Evolutionary conservation across 1,140 invertebrate species (phyloP), one percentile per base, ranked within the genome.

Genomic region (Augochlora pura): DNA sequence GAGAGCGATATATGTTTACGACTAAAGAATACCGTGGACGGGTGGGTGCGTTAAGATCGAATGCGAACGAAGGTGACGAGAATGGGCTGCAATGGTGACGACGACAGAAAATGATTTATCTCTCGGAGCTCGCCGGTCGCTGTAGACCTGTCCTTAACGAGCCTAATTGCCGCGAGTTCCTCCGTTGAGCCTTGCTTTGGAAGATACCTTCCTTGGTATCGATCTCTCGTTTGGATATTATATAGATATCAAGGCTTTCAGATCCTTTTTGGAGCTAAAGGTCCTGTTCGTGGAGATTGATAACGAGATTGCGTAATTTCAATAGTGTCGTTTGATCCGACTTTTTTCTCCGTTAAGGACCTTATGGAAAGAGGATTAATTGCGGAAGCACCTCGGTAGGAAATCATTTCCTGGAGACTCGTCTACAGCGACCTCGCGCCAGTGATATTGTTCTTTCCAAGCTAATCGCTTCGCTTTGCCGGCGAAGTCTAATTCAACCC

Each of bases 351-450:
- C 16, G 16, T 52, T 16, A 18, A 52, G 18, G 1, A 52, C 1
- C 18, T 6, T 21, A 14, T 18, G 6, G 16, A 52, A 18, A 52
- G 5, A 52, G 14, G 16, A 52, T 52, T 52, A 52, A 16, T 18
- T 4, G 21, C 18, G 5, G 12, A 49, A 49, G 18, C 5, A 52
- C 18, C 1, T 27, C 10, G 18, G 12, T 4, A 59, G 3, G 23
- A 75, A 42, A 8, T 27, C 23, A 32, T 77, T 77, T n/a, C 16
- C 18, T 66, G 27, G 25, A 42, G 65, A 4, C 54, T 69, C 9
- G 23, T 77, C 75, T 77, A 32, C 67, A 77, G 66, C 75, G 75
- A 77, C 75, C 66, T 39, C 10, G 42, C 18, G 52, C 57, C 75
- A 63, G 57, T 52, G 67, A 42, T 77, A 57, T 67, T 27, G n/a